Base-by-base conservation (phyloP, 2,797 vertebrate species). In the Leptodactylus fallax region DNA sequence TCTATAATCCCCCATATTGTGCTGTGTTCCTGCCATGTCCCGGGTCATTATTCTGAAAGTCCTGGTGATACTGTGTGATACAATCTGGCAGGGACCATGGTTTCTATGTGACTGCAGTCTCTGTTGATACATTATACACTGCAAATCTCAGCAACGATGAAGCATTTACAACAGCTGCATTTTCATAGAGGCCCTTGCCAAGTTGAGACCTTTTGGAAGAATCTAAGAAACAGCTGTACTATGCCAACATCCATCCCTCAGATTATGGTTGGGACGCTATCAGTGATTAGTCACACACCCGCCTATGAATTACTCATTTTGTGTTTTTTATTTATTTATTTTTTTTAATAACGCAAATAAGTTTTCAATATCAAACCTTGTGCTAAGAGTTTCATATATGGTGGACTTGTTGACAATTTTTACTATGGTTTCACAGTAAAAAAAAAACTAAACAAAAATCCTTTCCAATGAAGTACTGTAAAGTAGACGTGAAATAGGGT, bases 81-180 rank as follows among this genome's bases (percentile, higher is more conserved):
- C 2, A 6, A 45, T 49, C 63, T 81, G 27, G 79, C 79, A 49
- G 10, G 2, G 21, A n/a, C 17, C 61, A 49, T 49, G 36, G 27
- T 25, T 8, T 19, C 25, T 45, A 19, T 69, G 47, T 69, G 63
- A 47, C 6, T 65, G 36, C 47, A 51, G 10, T 51, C 47, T 53
- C 13, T 82, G 36, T 21, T 81, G 81, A 67, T 51, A 69, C 81
- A 27, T 19, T 49, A 69, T 82, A 19, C 63, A 56, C 27, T 82
- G 61, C 21, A 82, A 25, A 53, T 67, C 80, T 49, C 13, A 23
- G 81, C 63, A 36, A 49, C 6, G 25, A 19, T 56, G 51, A 55
- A 78, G n/a, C 79, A 3, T 56, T 69, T 56, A 45, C 8, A 76
- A 61, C 71, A 63, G 71, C 71, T 85, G 71, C 69, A 61, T 77